Evolutionary conservation across 1,140 invertebrate species (phyloP).

Genomic region (Holotrichia oblita): DNA sequence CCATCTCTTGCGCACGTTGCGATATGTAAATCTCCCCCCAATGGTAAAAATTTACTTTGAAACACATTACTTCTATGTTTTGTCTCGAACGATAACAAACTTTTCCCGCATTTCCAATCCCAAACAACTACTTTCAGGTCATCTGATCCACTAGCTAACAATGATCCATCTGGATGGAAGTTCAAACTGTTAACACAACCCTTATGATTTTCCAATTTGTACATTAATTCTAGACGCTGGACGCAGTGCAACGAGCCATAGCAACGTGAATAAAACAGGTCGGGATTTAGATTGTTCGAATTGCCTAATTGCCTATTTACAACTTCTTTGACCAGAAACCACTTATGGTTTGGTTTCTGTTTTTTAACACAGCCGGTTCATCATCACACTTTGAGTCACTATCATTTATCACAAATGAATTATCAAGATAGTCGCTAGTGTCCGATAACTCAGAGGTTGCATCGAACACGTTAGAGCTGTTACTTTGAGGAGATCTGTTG

Average conservation of each 20-base stretch:
- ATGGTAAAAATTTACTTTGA: constrained; percentile 77
- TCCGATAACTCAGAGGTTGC: constrained; percentile 43
- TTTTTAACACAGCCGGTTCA: constrained; percentile 67
- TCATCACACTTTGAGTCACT: constrained; percentile 61
- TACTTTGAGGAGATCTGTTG: neutral
- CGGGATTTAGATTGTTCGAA: constrained; percentile 63
- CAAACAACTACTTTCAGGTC: constrained; percentile 86
- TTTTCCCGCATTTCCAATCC: constrained; percentile 85
- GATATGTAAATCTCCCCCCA: constrained; percentile 81
- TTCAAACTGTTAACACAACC: constrained; percentile 94
- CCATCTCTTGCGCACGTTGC: constrained; percentile 91
- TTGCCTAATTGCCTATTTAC: constrained; percentile 69
- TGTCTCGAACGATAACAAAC: constrained; percentile 73
- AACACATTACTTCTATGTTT: constrained; percentile 91
- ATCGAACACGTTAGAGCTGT: neutral
- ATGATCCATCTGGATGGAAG: constrained; percentile 81
- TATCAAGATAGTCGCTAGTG: constrained; percentile 52
- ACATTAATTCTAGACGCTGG: constrained; percentile 82
- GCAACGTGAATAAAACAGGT: constrained; percentile 75
- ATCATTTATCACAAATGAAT: constrained; percentile 58
- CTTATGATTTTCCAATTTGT: constrained; percentile 80
- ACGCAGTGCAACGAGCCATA: constrained; percentile 86
- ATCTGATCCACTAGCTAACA: constrained; percentile 89
- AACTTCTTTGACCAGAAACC: constrained; percentile 70
- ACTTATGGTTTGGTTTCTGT: constrained; percentile 73